phyloP scores from a whole-genome alignment of 2,888 invertebrate genomes.

The Drosophila cognata region DNA sequence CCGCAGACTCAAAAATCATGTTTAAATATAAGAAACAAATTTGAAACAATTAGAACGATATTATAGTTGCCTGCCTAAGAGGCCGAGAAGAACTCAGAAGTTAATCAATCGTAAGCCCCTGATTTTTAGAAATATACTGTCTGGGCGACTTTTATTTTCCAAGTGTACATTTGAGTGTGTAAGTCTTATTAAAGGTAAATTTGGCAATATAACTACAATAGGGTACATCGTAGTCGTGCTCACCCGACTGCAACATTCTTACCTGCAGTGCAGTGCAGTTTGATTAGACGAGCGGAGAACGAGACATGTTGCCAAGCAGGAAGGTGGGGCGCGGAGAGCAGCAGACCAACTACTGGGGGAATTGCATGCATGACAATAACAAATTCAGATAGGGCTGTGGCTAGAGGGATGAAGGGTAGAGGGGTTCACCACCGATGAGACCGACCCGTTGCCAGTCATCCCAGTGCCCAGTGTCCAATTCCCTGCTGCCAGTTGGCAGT shows the following conservation, averaged over 20 bases:
- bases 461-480: not conserved
- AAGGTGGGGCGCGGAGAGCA: not conserved
- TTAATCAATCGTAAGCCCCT: not conserved
- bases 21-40: not conserved
- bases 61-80: not conserved
- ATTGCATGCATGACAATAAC: not conserved
- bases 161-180: not conserved
- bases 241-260: not conserved
- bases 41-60: not conserved
- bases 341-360: not conserved
- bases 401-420: not conserved
- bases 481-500: conserved; percentile 25
- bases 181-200: not conserved
- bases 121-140: not conserved
- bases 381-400: not conserved
- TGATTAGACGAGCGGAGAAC: not conserved
- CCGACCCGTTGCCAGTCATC: conserved; percentile 30
- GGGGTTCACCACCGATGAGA: not conserved
- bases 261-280: not conserved
- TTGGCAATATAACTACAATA: not conserved
- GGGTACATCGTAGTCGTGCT: not conserved
- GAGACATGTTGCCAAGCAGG: not conserved
- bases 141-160: not conserved
- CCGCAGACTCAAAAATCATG: not conserved
- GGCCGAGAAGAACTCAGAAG: not conserved